A percentile compares a stretch with the other conserved stretches of the same genome.
phyloP scores from a whole-genome alignment of 2,888 invertebrate species.

The Pyralis farinalis region DNA sequence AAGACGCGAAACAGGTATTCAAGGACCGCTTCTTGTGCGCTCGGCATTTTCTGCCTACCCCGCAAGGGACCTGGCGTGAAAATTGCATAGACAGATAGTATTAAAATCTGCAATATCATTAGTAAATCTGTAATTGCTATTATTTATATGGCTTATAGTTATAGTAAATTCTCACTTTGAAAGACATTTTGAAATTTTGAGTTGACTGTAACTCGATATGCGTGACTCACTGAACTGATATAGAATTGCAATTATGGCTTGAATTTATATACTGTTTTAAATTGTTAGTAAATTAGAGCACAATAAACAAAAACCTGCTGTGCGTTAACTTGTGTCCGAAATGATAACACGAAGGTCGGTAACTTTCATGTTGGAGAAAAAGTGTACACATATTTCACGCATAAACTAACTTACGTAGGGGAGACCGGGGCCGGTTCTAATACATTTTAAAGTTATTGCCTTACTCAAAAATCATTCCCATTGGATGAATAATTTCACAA shows the following conservation, averaged over 20 bases:
- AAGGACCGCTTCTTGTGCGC: too few species aligned
- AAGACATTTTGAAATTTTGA: conserved; percentile 1
- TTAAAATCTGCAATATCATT: too few species aligned
- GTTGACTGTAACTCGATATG: not conserved
- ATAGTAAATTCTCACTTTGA: conserved; percentile 3
- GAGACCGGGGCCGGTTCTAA: too few species aligned
- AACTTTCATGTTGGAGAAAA: conserved; percentile 1
- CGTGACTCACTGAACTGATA: conserved; percentile 3
- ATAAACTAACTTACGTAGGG: not conserved
- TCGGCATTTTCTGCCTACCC: too few species aligned
- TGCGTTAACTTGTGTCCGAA: not conserved
- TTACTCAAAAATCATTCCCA: too few species aligned
- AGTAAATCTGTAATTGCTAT: too few species aligned
- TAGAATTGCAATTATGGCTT: not conserved
- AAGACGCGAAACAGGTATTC: too few species aligned
- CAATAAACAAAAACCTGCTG: not conserved
- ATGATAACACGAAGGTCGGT: not conserved
- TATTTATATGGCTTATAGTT: too few species aligned
- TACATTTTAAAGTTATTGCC: too few species aligned
- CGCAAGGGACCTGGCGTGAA: too few species aligned
- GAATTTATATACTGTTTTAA: conserved; percentile 2
- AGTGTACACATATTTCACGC: not conserved
- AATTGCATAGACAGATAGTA: too few species aligned
- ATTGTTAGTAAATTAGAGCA: not conserved
- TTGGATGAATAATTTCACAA: too few species aligned